Evolutionary conservation across 2,113 vertebrate genomes (phyloP).

Genomic region (Anthoscopus minutus): DNA sequence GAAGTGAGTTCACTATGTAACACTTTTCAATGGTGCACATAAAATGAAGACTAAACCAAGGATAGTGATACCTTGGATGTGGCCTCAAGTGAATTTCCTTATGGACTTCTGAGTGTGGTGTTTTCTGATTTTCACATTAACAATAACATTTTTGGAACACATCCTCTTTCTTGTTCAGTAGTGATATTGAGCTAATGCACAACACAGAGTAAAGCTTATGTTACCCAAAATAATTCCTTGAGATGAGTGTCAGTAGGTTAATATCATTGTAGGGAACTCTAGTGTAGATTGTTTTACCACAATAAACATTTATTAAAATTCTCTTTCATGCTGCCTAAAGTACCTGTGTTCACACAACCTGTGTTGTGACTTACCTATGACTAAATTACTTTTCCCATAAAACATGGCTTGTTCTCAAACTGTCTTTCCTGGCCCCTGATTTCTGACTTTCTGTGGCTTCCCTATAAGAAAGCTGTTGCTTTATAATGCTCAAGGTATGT

Average conservation of each 20-base stretch:
- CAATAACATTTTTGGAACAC: conserved; percentile 44
- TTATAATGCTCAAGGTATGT: background rate
- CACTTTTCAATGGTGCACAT: conserved; percentile 2
- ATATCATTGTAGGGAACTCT: background rate
- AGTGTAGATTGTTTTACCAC: background rate
- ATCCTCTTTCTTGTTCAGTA: background rate
- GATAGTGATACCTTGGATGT: background rate
- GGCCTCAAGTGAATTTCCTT: conserved; percentile 21
- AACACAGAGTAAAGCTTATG: background rate
- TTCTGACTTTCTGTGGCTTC: background rate
- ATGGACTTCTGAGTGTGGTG: background rate
- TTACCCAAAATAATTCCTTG: background rate
- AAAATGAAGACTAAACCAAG: conserved; percentile 34
- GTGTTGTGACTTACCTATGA: no score
- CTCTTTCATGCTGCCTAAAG: background rate
- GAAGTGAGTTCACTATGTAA: conserved; percentile 32
- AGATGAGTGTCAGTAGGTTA: background rate
- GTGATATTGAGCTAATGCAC: background rate
- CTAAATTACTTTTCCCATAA: background rate
- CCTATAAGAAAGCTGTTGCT: background rate
- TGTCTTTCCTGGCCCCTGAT: background rate
- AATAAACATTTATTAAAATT: background rate
- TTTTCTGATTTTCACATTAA: conserved; percentile 55
- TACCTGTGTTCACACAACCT: background rate
- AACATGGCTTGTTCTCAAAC: background rate